Percentiles rank a stretch among this genome's conserved stretches.
These are phyloP conservation scores for Epinotia nisella DNA, from an alignment of 2,888 invertebrate genomes.

Conservation along the genomic window DNA sequence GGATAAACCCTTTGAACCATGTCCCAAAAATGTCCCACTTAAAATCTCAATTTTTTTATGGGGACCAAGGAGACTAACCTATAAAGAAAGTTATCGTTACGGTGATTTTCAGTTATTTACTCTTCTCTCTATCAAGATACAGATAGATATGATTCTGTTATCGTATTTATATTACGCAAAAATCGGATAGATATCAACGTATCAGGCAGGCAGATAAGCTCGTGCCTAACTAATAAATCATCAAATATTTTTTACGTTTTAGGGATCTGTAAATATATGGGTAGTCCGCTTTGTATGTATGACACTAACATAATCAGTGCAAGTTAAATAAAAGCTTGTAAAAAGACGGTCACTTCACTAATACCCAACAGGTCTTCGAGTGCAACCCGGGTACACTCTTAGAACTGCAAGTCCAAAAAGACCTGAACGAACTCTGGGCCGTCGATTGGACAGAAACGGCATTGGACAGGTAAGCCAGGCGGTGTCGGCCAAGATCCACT, in stretches of 20 bases:
- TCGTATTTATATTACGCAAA: conserved; percentile 8
- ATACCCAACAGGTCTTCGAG: too few relatives aligned
- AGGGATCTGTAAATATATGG: neutral
- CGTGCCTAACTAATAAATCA: neutral
- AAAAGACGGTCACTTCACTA: too few relatives aligned
- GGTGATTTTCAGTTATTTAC: neutral
- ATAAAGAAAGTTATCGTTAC: neutral
- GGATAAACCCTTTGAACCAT: neutral
- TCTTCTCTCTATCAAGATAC: neutral
- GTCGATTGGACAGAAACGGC: too few relatives aligned
- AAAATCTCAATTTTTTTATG: too few relatives aligned
- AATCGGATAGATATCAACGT: conserved; percentile 5
- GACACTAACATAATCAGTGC: neutral
- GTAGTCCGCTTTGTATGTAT: neutral
- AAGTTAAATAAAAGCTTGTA: neutral
- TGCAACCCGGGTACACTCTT: too few relatives aligned
- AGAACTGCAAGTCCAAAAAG: too few relatives aligned
- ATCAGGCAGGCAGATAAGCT: neutral
- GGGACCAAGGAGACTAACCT: too few relatives aligned
- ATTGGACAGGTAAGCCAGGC: too few relatives aligned
- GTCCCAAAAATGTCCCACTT: neutral
- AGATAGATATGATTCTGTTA: neutral
- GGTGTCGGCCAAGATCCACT: too few relatives aligned
- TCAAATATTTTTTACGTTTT: neutral
- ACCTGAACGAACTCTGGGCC: too few relatives aligned